phyloP scores from a whole-genome alignment of 2,888 invertebrate species.

The Chalcis sispes region DNA sequence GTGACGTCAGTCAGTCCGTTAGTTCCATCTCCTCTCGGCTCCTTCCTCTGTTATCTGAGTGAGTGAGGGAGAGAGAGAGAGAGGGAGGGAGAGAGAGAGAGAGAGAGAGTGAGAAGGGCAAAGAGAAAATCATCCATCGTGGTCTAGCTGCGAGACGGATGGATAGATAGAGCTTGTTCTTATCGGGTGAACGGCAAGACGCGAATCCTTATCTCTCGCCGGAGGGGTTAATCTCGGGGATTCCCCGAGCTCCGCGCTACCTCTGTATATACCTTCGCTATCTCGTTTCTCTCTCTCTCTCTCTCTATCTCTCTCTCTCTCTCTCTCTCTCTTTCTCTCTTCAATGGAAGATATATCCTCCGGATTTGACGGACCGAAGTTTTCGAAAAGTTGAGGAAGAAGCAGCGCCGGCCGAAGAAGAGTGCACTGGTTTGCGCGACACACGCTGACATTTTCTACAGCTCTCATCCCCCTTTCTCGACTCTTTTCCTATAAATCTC shows the following conservation, averaged over 20 bases:
- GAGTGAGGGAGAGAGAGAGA: too few species aligned
- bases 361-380: slow-evolving; percentile 45
- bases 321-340: slow-evolving; percentile 37
- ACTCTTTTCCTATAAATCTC: slow-evolving; percentile 69
- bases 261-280: neutral
- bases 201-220: slow-evolving; percentile 57
- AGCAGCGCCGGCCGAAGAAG: too few species aligned
- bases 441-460: slow-evolving; percentile 30
- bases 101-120: neutral
- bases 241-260: slow-evolving; percentile 42
- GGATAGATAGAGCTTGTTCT: slow-evolving; percentile 27
- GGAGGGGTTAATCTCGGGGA: slow-evolving; percentile 60
- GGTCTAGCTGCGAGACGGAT: slow-evolving; percentile 26
- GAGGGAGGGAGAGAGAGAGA: neutral
- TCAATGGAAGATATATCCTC: slow-evolving; percentile 48
- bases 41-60: neutral
- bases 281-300: slow-evolving; percentile 18
- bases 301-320: slow-evolving; percentile 15
- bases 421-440: slow-evolving; percentile 42
- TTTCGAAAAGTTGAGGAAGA: slow-evolving; percentile 14
- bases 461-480: slow-evolving; percentile 39
- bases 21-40: neutral
- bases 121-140: slow-evolving; percentile 35
- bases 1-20: slow-evolving; percentile 13
- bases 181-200: too few species aligned